These are phyloP conservation scores for Yponomeuta cagnagella DNA, from an alignment of 2,888 invertebrate genomes.

Conservation along the genomic window DNA sequence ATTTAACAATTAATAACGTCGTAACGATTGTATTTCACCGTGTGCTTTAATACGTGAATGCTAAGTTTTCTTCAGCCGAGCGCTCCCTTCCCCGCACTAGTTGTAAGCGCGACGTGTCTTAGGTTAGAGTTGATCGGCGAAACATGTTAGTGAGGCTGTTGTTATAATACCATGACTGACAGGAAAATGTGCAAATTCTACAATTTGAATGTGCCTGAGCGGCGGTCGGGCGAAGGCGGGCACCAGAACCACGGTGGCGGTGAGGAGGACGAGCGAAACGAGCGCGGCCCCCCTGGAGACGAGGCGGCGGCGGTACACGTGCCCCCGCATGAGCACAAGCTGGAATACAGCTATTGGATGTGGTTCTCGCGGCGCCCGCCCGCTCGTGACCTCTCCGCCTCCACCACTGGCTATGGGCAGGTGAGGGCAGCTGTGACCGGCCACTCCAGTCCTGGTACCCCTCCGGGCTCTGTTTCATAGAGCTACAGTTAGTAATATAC, in stretches of 20 bases:
- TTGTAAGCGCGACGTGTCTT: slow-evolving; percentile 39
- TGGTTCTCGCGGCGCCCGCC: slow-evolving; percentile 85
- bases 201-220: slow-evolving; percentile 73
- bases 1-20: slow-evolving; percentile 31
- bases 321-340: slow-evolving; percentile 90
- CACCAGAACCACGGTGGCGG: slow-evolving; percentile 46
- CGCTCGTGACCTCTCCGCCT: slow-evolving; percentile 57
- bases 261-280: slow-evolving; percentile 57
- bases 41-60: not conserved
- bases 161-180: slow-evolving; percentile 73
- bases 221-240: slow-evolving; percentile 56
- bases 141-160: slow-evolving; percentile 62
- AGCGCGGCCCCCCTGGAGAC: slow-evolving; percentile 27
- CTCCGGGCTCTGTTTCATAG: no score
- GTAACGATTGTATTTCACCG: not conserved
- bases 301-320: slow-evolving; percentile 68
- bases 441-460: no score
- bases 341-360: slow-evolving; percentile 95
- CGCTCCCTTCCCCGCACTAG: not conserved
- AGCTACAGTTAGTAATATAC: no score
- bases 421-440: slow-evolving; percentile 22
- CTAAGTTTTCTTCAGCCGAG: not conserved
- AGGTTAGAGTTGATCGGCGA: slow-evolving; percentile 73
- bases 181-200: slow-evolving; percentile 75
- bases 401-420: slow-evolving; percentile 69